Conservation (phyloP, 2,797 vertebrate genomes). For the Gymnoscopelus braueri region DNA sequence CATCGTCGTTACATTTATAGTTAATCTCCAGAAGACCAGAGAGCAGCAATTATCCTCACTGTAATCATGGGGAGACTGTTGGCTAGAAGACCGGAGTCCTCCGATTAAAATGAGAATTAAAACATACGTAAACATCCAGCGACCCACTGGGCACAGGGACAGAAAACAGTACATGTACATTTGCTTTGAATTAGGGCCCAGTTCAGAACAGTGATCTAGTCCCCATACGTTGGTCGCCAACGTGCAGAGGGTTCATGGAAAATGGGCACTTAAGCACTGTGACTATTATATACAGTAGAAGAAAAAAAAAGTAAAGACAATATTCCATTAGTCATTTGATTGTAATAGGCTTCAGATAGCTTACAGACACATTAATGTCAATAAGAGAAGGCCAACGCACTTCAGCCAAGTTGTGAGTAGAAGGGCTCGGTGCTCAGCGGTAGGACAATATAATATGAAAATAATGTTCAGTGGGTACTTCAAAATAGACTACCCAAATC, state of each 20-base stretch:
- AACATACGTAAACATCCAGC: constrained; percentile 56
- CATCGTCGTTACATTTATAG: constrained; percentile 66
- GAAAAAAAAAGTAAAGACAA: not conserved
- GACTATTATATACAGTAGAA: constrained; percentile 26
- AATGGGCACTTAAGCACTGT: constrained; percentile 46
- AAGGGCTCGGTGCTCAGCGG: no score
- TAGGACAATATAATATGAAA: no score
- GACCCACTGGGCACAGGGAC: constrained; percentile 38
- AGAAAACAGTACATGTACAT: constrained; percentile 40
- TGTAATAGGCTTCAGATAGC: not conserved
- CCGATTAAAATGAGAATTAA: constrained; percentile 52
- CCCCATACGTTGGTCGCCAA: constrained; percentile 40
- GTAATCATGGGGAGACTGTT: constrained; percentile 47
- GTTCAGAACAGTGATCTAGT: constrained; percentile 60
- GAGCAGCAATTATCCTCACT: constrained; percentile 34
- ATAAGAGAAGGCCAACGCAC: no score
- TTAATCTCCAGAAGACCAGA: constrained; percentile 53
- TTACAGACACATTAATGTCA: no score
- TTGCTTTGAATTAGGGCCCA: constrained; percentile 67
- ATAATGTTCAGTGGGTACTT: no score
- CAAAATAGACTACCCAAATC: no score
- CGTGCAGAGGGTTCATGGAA: constrained; percentile 47
- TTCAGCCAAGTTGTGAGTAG: no score
- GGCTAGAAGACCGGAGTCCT: constrained; percentile 31
- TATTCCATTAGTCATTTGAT: not conserved